Evolutionary conservation across 2,797 vertebrate species (phyloP).

Genomic region (Poecilia gillii): DNA sequence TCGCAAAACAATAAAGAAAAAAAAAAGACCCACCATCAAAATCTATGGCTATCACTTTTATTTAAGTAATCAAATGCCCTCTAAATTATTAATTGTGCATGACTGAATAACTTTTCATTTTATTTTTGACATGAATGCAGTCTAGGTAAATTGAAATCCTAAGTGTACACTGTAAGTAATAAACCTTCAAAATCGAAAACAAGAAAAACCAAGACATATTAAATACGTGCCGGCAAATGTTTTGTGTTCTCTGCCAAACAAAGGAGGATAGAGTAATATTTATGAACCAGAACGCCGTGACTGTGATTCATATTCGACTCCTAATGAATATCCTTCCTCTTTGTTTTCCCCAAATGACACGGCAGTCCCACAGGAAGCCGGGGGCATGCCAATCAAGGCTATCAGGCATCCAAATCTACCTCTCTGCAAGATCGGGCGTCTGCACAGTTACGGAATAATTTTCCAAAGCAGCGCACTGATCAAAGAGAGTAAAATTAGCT

Average conservation of each 20-base stretch:
- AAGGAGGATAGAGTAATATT: not conserved
- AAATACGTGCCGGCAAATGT: not conserved
- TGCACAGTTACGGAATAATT: conserved; percentile 2
- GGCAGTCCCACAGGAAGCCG: not conserved
- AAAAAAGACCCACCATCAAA: not conserved
- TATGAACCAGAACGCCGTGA: not conserved
- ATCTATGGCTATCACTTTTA: not conserved
- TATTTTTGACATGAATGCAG: not conserved
- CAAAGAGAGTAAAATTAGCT: conserved; percentile 7
- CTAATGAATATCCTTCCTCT: not conserved
- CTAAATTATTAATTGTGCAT: not conserved
- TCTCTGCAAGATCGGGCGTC: not conserved
- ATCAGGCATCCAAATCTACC: not conserved
- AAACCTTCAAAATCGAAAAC: not conserved
- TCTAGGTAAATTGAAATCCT: not conserved
- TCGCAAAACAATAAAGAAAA: not conserved
- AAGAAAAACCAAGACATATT: not conserved
- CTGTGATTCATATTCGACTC: not conserved
- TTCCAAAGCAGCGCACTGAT: conserved; percentile 1
- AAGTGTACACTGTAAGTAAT: not conserved
- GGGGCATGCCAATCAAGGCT: not conserved
- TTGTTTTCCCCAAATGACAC: not conserved
- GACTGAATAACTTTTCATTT: not conserved
- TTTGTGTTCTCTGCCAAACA: not conserved
- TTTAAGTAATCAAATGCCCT: not conserved